phyloP scores from a whole-genome alignment of 2,888 invertebrate species.

The Erpobdella octoculata region DNA sequence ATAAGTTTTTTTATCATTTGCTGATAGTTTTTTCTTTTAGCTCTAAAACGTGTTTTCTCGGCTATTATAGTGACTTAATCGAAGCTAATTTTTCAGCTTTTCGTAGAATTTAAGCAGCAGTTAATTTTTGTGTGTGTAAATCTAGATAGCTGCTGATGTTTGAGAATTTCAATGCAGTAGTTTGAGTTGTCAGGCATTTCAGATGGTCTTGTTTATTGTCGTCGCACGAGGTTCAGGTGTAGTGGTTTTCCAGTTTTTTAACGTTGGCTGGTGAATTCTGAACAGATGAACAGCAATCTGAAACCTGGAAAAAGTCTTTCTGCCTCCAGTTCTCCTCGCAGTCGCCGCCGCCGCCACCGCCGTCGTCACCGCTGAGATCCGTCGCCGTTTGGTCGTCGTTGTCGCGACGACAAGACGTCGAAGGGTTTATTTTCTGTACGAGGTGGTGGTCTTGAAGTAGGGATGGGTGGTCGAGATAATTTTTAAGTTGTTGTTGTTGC shows the following conservation, averaged over 20 bases:
- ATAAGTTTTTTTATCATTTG: too few species aligned
- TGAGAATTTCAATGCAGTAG: too few species aligned
- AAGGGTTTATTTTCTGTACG: not conserved
- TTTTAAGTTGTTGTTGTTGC: conserved; percentile 1
- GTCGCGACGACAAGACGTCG: not conserved
- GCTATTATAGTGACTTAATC: too few species aligned
- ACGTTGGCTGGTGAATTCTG: not conserved
- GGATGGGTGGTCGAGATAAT: conserved; percentile 13
- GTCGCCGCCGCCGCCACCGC: not conserved
- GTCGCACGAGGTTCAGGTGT: too few species aligned
- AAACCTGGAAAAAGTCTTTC: not conserved
- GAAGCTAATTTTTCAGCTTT: too few species aligned
- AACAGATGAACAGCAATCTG: not conserved
- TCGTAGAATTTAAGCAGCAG: too few species aligned
- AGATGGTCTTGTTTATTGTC: too few species aligned
- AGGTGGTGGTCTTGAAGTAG: conserved; percentile 22
- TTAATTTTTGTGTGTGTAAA: too few species aligned
- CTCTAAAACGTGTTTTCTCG: too few species aligned
- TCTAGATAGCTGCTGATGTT: too few species aligned
- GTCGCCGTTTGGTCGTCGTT: not conserved
- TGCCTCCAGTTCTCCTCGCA: not conserved
- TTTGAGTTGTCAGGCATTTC: too few species aligned
- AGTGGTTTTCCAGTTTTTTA: conserved; percentile 4
- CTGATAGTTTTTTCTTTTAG: too few species aligned
- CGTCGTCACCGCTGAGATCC: not conserved